Evolutionary conservation across 2,888 invertebrate genomes (phyloP).

Genomic region (Leucozona laternaria): DNA sequence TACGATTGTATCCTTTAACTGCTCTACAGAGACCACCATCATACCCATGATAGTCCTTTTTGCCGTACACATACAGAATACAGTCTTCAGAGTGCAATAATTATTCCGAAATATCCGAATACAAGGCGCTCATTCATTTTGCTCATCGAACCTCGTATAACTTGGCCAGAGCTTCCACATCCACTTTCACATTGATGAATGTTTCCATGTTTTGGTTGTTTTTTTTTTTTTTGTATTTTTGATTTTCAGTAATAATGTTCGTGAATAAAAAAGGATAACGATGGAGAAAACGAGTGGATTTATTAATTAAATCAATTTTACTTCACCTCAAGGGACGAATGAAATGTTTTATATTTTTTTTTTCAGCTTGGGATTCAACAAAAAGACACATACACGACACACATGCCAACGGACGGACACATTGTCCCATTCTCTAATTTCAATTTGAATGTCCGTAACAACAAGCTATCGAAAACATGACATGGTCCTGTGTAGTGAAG

Average conservation of each 20-base stretch:
- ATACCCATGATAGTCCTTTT: neutral
- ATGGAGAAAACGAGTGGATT: constrained; percentile 37
- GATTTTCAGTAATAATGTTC: constrained; percentile 31
- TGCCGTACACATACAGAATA: neutral
- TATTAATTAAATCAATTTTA: constrained; percentile 73
- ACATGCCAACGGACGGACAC: neutral
- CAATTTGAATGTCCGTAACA: constrained; percentile 65
- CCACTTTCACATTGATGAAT: constrained; percentile 27
- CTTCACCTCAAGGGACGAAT: constrained; percentile 40
- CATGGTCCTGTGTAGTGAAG: constrained; percentile 58
- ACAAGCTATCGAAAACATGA: constrained; percentile 65
- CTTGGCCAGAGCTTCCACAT: neutral
- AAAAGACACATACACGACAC: neutral
- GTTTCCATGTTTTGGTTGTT: constrained; percentile 16
- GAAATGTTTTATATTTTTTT: neutral
- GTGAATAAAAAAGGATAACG: constrained; percentile 4
- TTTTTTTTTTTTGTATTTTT: constrained; percentile 3
- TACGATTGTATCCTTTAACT: constrained; percentile 54
- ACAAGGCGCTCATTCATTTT: constrained; percentile 8
- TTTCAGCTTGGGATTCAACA: neutral
- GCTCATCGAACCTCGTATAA: neutral
- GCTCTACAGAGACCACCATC: constrained; percentile 29
- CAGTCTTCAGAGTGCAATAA: constrained; percentile 64
- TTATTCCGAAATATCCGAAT: constrained; percentile 36
- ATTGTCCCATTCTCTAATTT: constrained; percentile 51